phyloP scores from a whole-genome alignment of 2,888 invertebrate species.

The Hypolimnas misippus region DNA sequence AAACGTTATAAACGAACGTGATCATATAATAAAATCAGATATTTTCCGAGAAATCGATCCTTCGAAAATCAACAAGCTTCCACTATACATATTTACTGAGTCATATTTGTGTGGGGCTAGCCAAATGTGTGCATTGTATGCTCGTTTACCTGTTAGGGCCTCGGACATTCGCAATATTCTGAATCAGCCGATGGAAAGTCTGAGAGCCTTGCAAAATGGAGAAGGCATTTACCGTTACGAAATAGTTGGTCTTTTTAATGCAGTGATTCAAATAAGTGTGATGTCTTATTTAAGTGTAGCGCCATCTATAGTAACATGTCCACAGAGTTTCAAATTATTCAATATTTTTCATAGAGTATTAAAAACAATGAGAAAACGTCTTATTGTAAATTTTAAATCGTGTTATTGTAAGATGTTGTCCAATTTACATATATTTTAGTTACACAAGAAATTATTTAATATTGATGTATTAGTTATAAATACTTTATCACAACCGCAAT shows the following conservation, averaged over 20 bases:
- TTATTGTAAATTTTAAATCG: too few relatives aligned
- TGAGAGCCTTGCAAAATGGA: conserved; percentile 21
- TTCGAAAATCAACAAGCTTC: neutral
- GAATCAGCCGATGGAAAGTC: conserved; percentile 54
- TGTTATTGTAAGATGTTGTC: too few relatives aligned
- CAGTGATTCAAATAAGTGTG: neutral
- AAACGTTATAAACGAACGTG: conserved; percentile 3
- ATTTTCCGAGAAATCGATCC: neutral
- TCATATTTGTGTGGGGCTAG: conserved; percentile 40
- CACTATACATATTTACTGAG: conserved; percentile 7
- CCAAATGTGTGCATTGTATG: conserved; percentile 46
- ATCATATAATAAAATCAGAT: neutral
- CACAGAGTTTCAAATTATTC: too few relatives aligned
- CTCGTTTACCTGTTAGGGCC: conserved; percentile 67
- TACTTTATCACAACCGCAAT: neutral
- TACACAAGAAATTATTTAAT: too few relatives aligned
- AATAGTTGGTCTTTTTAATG: neutral
- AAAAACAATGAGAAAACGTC: too few relatives aligned
- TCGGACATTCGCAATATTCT: conserved; percentile 63
- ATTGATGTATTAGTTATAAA: neutral
- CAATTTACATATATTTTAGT: neutral
- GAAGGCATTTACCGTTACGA: conserved; percentile 27
- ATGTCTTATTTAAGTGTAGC: neutral
- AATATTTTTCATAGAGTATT: too few relatives aligned
- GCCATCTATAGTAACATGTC: neutral